Evolutionary conservation across 2,113 vertebrate species (phyloP), one percentile per base, ranked within the genome.

Genomic region (Phalacrocorax pelagicus): DNA sequence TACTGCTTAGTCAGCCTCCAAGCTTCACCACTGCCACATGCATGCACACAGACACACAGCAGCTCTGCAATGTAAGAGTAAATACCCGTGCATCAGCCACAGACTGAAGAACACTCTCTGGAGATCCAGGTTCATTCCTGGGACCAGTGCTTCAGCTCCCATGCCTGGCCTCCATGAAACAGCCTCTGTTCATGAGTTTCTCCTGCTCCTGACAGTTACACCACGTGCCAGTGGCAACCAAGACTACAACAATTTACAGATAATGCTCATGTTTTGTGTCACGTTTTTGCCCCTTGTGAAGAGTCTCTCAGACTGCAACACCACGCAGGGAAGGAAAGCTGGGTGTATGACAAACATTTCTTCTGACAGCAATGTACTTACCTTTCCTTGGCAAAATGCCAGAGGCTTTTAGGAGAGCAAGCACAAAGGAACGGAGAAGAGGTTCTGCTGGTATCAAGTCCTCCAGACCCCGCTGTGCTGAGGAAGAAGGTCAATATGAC

Each of bases 291-390:
- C 10, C 29, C n/a, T 49, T 29, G 8, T 40, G n/a, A 86, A 81
- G 42, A 63, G 52, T 49, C 24, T 22, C 61, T 73, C 26, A 86
- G 51, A 69, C 11, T 73, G 40, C 24, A 90, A 24, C 30, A 74
- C 6, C 42, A n/a, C 3, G 0, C 32, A 72, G 40, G 44, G 29
- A n/a, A 79, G 38, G 21, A 70, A 70, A 61, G 17, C 21, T 61
- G 19, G 16, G 22, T 29, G 20, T 20, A 77, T 10, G n/a, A 73
- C 34, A 87, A 69, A 61, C 7, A 20, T 40, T 75, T 79, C 23
- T 63, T 51, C n/a, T 3, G 0, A n/a, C 17, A 72, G 59, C 1
- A 0, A 30, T 8, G 5, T 11, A 71, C 67, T 72, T 58, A n/a
- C 34, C 54, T 77, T 49, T 84, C 42, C n/a, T 90, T 40, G 59